Percentiles rank a stretch among this genome's conserved stretches.
Conservation (phyloP, 2,888 invertebrate genomes). For the Zele albiditarsus region DNA sequence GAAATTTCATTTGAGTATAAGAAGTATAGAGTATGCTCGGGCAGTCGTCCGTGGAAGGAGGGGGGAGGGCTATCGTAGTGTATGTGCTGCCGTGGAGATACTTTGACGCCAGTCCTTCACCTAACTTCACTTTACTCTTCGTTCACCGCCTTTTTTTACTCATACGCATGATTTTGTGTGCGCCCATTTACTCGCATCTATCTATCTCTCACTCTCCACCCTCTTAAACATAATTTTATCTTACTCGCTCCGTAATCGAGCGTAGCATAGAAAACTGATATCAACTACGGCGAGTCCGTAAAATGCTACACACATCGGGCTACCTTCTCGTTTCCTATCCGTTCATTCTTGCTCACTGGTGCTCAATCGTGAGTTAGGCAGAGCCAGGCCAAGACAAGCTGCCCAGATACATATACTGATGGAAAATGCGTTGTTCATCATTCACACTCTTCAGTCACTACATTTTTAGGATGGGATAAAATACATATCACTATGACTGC, state of each 20-base stretch:
- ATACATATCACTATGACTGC: no score
- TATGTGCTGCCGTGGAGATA: conserved; percentile 34
- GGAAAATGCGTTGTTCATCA: conserved; percentile 61
- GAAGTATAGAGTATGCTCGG: not conserved
- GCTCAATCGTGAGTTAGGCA: conserved; percentile 49
- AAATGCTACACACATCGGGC: conserved; percentile 29
- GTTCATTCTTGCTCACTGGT: no score
- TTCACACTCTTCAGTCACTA: conserved; percentile 56
- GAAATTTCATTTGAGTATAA: conserved; percentile 34
- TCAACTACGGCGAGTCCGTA: no score
- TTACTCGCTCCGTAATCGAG: not conserved
- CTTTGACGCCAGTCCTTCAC: not conserved
- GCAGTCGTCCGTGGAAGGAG: conserved; percentile 52
- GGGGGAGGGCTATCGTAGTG: conserved; percentile 50
- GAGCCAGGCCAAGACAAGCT: no score
- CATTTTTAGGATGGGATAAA: conserved; percentile 45
- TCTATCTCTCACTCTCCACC: conserved; percentile 19
- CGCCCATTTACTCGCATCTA: conserved; percentile 8
- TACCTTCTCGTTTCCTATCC: conserved; percentile 36
- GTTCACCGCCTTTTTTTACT: conserved; percentile 43
- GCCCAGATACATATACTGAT: conserved; percentile 49
- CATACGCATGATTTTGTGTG: conserved; percentile 1
- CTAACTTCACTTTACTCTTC: conserved; percentile 26
- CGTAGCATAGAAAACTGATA: no score
- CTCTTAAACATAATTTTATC: conserved; percentile 1